Base-by-base conservation (phyloP, 2,113 vertebrate species). In the Acanthisitta chloris region DNA sequence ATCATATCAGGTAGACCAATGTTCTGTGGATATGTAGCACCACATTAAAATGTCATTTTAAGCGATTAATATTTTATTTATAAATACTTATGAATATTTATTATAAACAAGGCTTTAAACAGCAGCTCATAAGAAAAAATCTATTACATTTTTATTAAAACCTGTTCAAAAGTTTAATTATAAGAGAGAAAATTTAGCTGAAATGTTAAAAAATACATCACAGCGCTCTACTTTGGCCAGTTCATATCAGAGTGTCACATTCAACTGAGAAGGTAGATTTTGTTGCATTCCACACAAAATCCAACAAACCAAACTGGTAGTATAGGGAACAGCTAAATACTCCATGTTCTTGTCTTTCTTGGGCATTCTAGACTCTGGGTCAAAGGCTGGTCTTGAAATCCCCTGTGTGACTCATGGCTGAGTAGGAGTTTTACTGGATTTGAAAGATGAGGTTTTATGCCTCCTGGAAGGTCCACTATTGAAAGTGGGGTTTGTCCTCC, bases 1-100 rank as follows among this genome's bases (percentile, higher is more conserved):
- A 85, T 83, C 38, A 16, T 24, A 36, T 92, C 36, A 36, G 36
- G 49, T 85, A 86, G 25, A 33, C 45, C 72, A 76, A 46, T 18
- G 24, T 89, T 94, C 88, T 81, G 88, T 58, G 79, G 88, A 94
- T 55, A 17, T 36, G 64, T 73, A 91, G 42, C 48, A 87, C 85
- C 76, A 92, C 69, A 79, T 96, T 95, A 92, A 95, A 97, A 95
- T 92, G 83, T 92, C 81, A 95, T 97, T 97, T 95, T 33, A 87
- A 86, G 72, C 71, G 94, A 97, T 97, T 97, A 96, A 94, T 98
- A 96, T 97, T 98, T 97, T 96, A 96, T 98, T 97, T 97, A 96
- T 94, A 96, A 95, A 93, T 72, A 70, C 62, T 94, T 95, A 90
- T 52, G 98, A 96, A 96, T 98, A 96, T 97, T 98, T 98, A 97